Percentiles rank a stretch among this genome's conserved stretches.
Conservation (phyloP, 2,797 vertebrate genomes). For the Yasuhikotakia modesta region DNA sequence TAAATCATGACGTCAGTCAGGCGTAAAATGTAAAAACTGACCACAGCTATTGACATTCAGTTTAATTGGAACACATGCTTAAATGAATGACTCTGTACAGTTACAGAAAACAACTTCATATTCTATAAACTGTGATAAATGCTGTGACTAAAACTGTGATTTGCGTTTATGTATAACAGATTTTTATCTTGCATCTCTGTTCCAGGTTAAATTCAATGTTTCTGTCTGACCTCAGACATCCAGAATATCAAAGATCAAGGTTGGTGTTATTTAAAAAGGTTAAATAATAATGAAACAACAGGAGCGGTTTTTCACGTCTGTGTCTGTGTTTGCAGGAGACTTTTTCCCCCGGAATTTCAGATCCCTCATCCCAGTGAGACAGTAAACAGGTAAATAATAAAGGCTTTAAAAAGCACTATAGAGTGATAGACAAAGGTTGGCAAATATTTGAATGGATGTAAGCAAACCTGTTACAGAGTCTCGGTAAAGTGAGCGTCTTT, state of each 20-base stretch:
- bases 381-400: conserved; percentile 15
- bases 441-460: conserved; percentile 6
- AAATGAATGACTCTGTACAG: too few relatives aligned
- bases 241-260: conserved; percentile 45
- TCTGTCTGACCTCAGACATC: conserved; percentile 42
- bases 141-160: neutral
- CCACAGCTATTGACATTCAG: neutral
- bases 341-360: conserved; percentile 24
- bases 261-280: conserved; percentile 58
- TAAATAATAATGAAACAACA: neutral
- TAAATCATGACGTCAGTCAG: neutral
- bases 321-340: neutral
- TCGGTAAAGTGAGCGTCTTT: conserved; percentile 9
- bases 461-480: neutral
- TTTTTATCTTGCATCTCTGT: conserved; percentile 5
- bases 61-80: too few relatives aligned
- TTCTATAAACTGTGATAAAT: too few relatives aligned
- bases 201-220: conserved; percentile 58
- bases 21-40: neutral
- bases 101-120: too few relatives aligned
- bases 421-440: neutral
- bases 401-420: neutral
- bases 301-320: neutral
- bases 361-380: conserved; percentile 1
- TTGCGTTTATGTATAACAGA: conserved; percentile 8